phyloP scores from a whole-genome alignment of 2,888 invertebrate genomes.

The Athalia cordata region DNA sequence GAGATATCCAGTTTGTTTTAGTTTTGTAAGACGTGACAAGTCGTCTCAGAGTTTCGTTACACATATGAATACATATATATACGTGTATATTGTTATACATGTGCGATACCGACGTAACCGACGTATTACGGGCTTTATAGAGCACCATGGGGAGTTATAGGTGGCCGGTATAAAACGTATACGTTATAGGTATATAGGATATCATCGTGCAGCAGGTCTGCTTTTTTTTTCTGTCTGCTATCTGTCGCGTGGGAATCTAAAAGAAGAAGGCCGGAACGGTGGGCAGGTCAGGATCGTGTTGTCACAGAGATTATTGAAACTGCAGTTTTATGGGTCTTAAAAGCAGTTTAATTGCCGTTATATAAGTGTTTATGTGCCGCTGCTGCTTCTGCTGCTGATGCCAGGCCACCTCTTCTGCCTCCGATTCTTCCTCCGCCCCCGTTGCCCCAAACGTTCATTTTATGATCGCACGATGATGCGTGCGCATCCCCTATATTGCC shows the following conservation, averaged over 20 bases:
- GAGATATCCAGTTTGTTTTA: too few species aligned
- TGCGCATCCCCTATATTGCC: constrained; percentile 62
- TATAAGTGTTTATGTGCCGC: constrained; percentile 74
- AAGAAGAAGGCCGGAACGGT: constrained; percentile 52
- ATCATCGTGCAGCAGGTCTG: too few species aligned
- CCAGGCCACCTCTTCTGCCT: constrained; percentile 67
- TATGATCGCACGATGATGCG: constrained; percentile 68
- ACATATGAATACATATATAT: too few species aligned
- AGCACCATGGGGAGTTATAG: too few species aligned
- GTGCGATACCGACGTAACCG: too few species aligned
- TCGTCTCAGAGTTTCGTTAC: too few species aligned
- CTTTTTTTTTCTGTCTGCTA: background rate
- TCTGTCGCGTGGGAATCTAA: constrained; percentile 39
- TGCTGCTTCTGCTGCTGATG: too few species aligned
- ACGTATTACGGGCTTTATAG: too few species aligned
- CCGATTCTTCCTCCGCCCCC: constrained; percentile 68
- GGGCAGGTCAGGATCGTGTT: constrained; percentile 71
- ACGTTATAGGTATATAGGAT: too few species aligned
- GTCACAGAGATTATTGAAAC: constrained; percentile 74
- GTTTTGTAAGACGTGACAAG: too few species aligned
- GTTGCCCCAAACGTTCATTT: constrained; percentile 73
- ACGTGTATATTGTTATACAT: too few species aligned
- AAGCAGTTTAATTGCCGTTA: constrained; percentile 74
- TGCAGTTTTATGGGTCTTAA: constrained; percentile 74
- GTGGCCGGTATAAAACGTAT: too few species aligned